Conservation (phyloP, 1,140 invertebrate genomes). For the Glomeris maerens region DNA sequence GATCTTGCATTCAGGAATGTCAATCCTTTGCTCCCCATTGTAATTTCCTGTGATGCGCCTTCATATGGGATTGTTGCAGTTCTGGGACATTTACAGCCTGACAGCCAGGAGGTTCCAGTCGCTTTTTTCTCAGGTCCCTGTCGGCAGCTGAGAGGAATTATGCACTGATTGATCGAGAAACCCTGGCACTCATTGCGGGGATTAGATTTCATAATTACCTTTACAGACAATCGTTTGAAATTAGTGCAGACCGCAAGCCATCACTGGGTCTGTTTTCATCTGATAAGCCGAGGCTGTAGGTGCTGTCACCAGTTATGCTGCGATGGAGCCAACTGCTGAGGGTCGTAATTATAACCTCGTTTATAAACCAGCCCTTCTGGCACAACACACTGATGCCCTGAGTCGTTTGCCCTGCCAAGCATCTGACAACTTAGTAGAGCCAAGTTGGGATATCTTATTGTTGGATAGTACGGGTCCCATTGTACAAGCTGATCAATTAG, state of each 20-base stretch:
- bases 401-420: too few relatives aligned
- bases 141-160: too few relatives aligned
- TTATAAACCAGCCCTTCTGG: constrained; percentile 19
- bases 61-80: constrained; percentile 33
- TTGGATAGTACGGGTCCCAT: too few relatives aligned
- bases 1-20: constrained; percentile 24
- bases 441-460: too few relatives aligned
- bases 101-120: constrained; percentile 31
- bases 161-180: constrained; percentile 40
- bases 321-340: constrained; percentile 23
- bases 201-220: constrained; percentile 38
- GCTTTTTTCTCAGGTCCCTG: constrained; percentile 33
- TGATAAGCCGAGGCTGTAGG: constrained; percentile 22
- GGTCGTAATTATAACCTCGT: constrained; percentile 25
- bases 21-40: constrained; percentile 27
- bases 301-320: constrained; percentile 24
- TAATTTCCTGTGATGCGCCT: constrained; percentile 36
- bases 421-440: too few relatives aligned
- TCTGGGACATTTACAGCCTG: constrained; percentile 29
- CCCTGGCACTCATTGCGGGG: constrained; percentile 33
- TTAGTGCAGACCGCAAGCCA: constrained; percentile 35
- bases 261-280: constrained; percentile 29
- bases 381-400: too few relatives aligned
- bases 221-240: constrained; percentile 28
- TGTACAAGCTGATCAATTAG: too few relatives aligned